Evolutionary conservation across 2,797 vertebrate species (phyloP), one percentile per base, ranked within the genome.

Genomic region (Acanthis flammea): DNA sequence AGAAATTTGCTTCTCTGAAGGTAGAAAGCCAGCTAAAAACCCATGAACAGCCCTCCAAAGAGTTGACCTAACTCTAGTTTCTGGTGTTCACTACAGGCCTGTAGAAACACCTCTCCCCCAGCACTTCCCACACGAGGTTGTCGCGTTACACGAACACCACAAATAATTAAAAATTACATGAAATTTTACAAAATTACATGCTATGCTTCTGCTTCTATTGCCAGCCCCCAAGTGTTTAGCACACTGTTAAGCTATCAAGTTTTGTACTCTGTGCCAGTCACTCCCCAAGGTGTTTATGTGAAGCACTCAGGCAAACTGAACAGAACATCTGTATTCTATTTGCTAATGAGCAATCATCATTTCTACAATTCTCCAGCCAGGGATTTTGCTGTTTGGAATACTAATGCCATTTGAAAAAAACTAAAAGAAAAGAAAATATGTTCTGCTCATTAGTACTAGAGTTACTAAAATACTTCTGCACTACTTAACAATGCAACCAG

Each of bases 321-420:
- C 73, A 89, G 90, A 97, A 97, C 97, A 97, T 97, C 97, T 98
- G 97, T 95, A 97, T 98, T 98, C 97, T 97, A 96, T 96, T 97
- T 97, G 97, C 97, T 98, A 98, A 98, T 97, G 98, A 98, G 98
- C 97, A 98, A 98, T 98, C 97, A 97, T 95, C 92, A 97, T 98
- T 97, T 98, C 97, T 96, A 97, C 97, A 98, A 98, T 97, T 97
- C 97, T 97, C 97, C 93, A 97, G 97, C 96, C 96, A 94, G 97
- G 86, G 97, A 98, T 95, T 98, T 96, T 93, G 94, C 95, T 97
- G 97, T 95, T 96, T 97, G 92, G 97, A 98, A 97, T 97, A 98
- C 97, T 97, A 98, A 98, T 98, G 94, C 83, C 91, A 96, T 95
- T 90, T 55, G 47, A 88, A 96, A 96, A 95, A 96, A 90, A 19